phyloP scores from a whole-genome alignment of 2,888 invertebrate species.

The Siphonodentalium dalli region DNA sequence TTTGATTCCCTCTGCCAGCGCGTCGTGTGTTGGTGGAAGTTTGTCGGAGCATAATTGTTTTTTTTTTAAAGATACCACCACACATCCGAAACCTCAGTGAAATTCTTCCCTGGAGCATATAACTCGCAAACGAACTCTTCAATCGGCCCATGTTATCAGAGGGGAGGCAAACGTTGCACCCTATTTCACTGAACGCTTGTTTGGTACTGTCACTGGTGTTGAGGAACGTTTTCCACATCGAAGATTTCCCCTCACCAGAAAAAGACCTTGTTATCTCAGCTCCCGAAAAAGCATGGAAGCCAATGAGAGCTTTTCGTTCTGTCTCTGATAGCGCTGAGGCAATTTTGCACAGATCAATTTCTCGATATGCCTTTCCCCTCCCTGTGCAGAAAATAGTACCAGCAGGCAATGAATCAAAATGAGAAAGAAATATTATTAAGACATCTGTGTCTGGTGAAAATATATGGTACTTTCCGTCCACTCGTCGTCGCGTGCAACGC shows the following conservation, averaged over 20 bases:
- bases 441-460: constrained; percentile 7
- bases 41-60: constrained; percentile 2
- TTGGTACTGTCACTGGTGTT: too few species aligned
- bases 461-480: neutral
- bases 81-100: neutral
- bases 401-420: neutral
- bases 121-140: neutral
- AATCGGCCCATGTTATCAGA: neutral
- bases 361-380: too few species aligned
- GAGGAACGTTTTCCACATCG: too few species aligned
- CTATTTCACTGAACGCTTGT: too few species aligned
- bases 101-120: neutral
- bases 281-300: constrained; percentile 5
- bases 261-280: constrained; percentile 7
- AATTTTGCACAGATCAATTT: neutral
- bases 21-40: constrained; percentile 5
- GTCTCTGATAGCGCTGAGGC: neutral
- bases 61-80: too few species aligned
- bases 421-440: neutral
- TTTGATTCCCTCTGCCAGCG: neutral
- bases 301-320: too few species aligned
- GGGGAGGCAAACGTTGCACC: too few species aligned
- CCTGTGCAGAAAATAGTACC: too few species aligned
- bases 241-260: constrained; percentile 2
- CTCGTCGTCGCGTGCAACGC: constrained; percentile 4